These are phyloP conservation scores for Oenanthe oenanthe DNA, from an alignment of 2,113 vertebrate species.

Conservation along the genomic window DNA sequence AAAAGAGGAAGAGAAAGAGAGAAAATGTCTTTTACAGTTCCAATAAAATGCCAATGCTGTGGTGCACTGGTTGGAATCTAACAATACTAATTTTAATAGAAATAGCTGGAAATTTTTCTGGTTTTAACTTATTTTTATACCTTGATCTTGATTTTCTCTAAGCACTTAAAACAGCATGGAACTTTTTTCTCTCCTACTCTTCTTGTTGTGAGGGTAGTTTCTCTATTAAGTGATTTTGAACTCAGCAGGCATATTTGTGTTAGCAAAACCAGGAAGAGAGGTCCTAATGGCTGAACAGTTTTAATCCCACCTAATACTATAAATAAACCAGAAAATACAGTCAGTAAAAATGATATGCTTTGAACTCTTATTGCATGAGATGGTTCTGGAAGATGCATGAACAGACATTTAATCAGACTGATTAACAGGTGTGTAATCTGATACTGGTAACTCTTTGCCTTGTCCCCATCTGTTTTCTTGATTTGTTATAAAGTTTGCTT, in stretches of 20 bases:
- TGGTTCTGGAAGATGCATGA: not conserved
- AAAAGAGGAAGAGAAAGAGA: not conserved
- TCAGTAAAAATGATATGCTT: not conserved
- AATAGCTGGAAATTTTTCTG: not conserved
- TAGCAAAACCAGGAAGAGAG: not conserved
- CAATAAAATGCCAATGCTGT: not conserved
- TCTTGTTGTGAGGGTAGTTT: not conserved
- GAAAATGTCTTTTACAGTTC: not conserved
- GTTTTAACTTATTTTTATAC: not conserved
- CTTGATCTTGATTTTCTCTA: not conserved
- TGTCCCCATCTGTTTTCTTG: not conserved
- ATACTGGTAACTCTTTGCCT: not conserved
- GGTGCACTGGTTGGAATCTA: not conserved
- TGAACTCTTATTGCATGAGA: not conserved
- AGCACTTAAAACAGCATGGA: not conserved
- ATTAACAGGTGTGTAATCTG: not conserved
- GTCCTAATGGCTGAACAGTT: not conserved
- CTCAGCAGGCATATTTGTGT: fast-evolving
- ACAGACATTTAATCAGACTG: not conserved
- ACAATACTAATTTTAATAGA: not conserved
- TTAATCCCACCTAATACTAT: not conserved
- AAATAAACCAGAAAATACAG: not conserved
- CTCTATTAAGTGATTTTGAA: not conserved
- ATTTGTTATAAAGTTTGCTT: not conserved
- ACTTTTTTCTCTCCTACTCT: not conserved